A percentile compares a stretch with the other conserved stretches of the same genome.
Conservation (phyloP, 2,113 vertebrate species). For the Antechinus flavipes region DNA sequence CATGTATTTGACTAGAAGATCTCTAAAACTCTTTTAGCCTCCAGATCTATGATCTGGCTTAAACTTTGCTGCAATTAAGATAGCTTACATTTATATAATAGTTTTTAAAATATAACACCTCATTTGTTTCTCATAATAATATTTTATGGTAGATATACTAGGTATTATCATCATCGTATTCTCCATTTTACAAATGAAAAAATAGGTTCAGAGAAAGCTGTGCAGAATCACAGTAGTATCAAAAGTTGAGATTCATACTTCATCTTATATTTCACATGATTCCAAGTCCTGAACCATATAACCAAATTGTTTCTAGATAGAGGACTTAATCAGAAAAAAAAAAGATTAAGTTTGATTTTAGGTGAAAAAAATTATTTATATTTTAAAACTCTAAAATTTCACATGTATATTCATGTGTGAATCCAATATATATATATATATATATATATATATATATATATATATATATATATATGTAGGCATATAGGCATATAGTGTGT, state of each 20-base stretch:
- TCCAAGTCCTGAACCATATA: neutral
- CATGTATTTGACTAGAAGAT: neutral
- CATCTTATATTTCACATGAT: neutral
- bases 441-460: neutral
- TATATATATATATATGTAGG: too few species aligned
- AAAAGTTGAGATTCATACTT: neutral
- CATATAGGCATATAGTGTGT: neutral
- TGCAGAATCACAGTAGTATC: neutral
- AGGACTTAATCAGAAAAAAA: neutral
- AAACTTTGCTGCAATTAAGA: neutral
- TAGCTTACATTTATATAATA: neutral
- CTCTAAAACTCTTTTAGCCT: neutral
- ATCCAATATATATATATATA: neutral
- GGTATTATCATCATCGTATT: neutral
- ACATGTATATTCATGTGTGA: neutral
- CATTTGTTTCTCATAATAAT: neutral
- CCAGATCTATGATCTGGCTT: neutral
- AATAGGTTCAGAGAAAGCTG: neutral
- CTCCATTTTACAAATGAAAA: neutral
- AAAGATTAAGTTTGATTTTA: neutral
- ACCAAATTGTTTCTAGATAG: neutral
- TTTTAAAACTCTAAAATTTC: neutral
- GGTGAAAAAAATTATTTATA: neutral
- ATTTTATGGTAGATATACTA: neutral
- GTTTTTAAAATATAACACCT: neutral